These are phyloP conservation scores for Drosophila paulistorum DNA, from an alignment of 1,140 invertebrate genomes.

Conservation along the genomic window DNA sequence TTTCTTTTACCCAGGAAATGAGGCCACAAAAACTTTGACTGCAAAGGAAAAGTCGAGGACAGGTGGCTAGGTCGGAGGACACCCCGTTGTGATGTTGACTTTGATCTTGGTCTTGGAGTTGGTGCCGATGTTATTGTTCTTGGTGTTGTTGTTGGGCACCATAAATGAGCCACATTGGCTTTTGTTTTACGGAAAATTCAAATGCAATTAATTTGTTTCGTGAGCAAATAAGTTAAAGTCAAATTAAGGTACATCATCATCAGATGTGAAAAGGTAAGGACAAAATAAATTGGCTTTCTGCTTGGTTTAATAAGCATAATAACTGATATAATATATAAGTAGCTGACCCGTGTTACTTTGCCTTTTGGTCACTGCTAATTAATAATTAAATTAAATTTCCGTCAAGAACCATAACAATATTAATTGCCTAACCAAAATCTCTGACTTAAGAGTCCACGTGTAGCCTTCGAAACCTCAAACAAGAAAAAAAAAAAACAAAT, in stretches of 20 bases:
- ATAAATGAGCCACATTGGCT: conserved; percentile 22
- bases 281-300: conserved; percentile 55
- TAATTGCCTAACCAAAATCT: conserved; percentile 63
- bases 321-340: conserved; percentile 46
- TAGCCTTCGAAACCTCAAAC: neutral
- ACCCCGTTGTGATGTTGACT: conserved; percentile 23
- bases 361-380: conserved; percentile 49
- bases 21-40: conserved; percentile 58
- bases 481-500: neutral
- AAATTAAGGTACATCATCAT: conserved; percentile 48
- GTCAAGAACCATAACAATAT: conserved; percentile 60
- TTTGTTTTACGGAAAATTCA: conserved; percentile 61
- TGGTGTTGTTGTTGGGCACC: conserved; percentile 47
- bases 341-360: conserved; percentile 10
- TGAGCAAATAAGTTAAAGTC: conserved; percentile 37
- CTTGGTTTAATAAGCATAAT: conserved; percentile 74
- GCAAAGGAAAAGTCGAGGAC: conserved; percentile 58
- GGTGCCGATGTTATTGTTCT: conserved; percentile 48
- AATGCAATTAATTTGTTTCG: conserved; percentile 60
- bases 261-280: conserved; percentile 49
- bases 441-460: conserved; percentile 47
- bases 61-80: conserved; percentile 68
- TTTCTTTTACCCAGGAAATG: conserved; percentile 37
- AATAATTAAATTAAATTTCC: conserved; percentile 78
- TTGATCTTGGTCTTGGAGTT: conserved; percentile 75